Evolutionary conservation across 2,797 vertebrate species (phyloP).

Genomic region (Intellagama lesueurii): DNA sequence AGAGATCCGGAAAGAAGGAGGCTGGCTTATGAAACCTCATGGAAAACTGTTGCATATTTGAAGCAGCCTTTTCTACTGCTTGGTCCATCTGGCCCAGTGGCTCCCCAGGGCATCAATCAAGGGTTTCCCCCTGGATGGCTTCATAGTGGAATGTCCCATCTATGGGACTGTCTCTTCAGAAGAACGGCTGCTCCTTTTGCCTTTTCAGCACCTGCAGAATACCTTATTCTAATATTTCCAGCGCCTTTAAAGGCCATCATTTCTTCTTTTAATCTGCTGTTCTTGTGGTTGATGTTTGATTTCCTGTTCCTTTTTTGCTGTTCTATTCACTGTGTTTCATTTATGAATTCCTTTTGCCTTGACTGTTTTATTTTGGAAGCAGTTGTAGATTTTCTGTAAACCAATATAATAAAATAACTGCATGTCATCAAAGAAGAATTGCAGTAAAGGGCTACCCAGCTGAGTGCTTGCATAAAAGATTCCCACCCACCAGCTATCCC

Average conservation of each 20-base stretch:
- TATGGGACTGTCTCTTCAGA: no score
- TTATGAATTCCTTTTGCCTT: no score
- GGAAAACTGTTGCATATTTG: neutral
- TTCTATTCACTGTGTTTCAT: neutral
- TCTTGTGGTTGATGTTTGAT: neutral
- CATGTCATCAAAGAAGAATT: neutral
- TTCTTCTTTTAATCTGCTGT: neutral
- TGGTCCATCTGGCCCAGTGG: no score
- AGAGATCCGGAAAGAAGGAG: neutral
- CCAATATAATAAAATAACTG: neutral
- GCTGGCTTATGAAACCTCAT: neutral
- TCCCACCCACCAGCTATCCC: no score
- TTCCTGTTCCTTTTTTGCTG: neutral
- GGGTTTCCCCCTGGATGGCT: neutral
- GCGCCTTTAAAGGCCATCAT: neutral
- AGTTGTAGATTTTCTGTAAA: no score
- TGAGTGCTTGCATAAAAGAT: no score
- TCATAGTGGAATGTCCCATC: no score
- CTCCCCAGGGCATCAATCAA: neutral
- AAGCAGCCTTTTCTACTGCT: neutral
- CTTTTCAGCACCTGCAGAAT: neutral
- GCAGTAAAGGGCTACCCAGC: no score
- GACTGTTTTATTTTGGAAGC: no score
- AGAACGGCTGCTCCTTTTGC: neutral
- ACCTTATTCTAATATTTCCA: neutral